phyloP scores from a whole-genome alignment of 92 coral and sea anemone species.

The Hydrozoanthus gracilis region DNA sequence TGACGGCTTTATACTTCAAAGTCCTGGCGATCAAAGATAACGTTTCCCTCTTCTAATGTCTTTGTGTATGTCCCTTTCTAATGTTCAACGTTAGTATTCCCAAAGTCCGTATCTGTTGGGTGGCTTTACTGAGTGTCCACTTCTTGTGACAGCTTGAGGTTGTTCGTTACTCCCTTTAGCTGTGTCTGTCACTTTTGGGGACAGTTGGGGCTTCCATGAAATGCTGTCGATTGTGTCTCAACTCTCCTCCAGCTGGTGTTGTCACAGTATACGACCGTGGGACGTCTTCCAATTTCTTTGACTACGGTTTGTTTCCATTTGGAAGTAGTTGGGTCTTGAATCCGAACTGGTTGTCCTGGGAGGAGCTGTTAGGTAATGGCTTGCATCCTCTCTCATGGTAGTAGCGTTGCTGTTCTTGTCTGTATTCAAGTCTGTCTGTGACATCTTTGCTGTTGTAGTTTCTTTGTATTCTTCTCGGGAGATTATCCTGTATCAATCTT shows the following conservation, averaged over 20 bases:
- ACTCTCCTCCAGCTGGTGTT: slow-evolving; percentile 35
- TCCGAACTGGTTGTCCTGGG: slow-evolving; percentile 15
- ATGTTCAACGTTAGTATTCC: no score
- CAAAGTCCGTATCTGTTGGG: slow-evolving; percentile 38
- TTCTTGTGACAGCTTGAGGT: slow-evolving; percentile 33
- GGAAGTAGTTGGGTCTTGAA: slow-evolving; percentile 13
- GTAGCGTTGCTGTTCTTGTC: slow-evolving; percentile 19
- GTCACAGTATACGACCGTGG: slow-evolving; percentile 45
- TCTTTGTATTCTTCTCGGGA: slow-evolving; percentile 25
- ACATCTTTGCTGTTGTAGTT: slow-evolving; percentile 6
- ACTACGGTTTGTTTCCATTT: slow-evolving; percentile 26
- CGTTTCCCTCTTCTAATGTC: no score
- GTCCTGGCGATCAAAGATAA: no score
- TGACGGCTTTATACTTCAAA: no score
- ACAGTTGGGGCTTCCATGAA: neutral
- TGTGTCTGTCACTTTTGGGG: neutral
- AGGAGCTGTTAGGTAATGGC: slow-evolving; percentile 25
- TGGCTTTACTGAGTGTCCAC: slow-evolving; percentile 51
- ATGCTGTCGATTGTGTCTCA: slow-evolving; percentile 39
- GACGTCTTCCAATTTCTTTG: slow-evolving; percentile 16
- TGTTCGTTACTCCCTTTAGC: no score
- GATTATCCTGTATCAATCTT: no score
- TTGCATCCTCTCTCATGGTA: slow-evolving; percentile 21
- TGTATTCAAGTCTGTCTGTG: neutral
- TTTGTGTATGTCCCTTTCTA: no score